phyloP scores from a whole-genome alignment of 2,888 invertebrate species.

The Craniophora ligustri region DNA sequence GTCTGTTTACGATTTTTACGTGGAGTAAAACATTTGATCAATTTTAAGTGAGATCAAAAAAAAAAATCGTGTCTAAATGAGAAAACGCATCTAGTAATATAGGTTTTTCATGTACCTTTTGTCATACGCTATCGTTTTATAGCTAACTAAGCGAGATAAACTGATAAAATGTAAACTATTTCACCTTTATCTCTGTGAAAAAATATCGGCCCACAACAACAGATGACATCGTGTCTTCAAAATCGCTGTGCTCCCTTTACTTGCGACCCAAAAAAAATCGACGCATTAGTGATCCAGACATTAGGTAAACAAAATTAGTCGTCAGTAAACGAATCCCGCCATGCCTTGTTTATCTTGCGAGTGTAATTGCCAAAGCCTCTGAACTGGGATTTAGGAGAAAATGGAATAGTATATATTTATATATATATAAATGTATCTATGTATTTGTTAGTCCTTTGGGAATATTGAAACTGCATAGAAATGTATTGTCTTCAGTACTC shows the following conservation, averaged over 20 bases:
- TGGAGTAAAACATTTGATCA: too few species aligned
- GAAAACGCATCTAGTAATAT: too few species aligned
- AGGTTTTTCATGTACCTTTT: too few species aligned
- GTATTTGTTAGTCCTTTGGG: neutral
- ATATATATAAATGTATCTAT: constrained; percentile 10
- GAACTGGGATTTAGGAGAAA: constrained; percentile 43
- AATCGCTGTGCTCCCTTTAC: constrained; percentile 14
- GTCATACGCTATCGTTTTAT: too few species aligned
- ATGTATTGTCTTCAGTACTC: too few species aligned
- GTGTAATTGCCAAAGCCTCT: constrained; percentile 61
- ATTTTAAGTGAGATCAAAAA: too few species aligned
- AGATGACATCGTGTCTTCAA: too few species aligned
- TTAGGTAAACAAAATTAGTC: constrained; percentile 74
- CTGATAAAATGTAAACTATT: too few species aligned
- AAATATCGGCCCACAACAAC: neutral
- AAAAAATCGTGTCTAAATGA: too few species aligned
- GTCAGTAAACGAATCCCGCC: constrained; percentile 67
- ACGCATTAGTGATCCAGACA: constrained; percentile 69
- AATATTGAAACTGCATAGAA: too few species aligned
- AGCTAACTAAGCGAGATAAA: too few species aligned
- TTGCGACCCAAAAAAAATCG: constrained; percentile 58
- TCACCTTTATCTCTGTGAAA: neutral
- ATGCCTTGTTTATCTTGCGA: constrained; percentile 64
- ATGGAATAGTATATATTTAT: constrained; percentile 26
- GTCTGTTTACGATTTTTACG: too few species aligned